A percentile compares a stretch with the other conserved stretches of the same genome.
Evolutionary conservation across 1,140 invertebrate genomes (phyloP).

Genomic region (Chionoecetes opilio): DNA sequence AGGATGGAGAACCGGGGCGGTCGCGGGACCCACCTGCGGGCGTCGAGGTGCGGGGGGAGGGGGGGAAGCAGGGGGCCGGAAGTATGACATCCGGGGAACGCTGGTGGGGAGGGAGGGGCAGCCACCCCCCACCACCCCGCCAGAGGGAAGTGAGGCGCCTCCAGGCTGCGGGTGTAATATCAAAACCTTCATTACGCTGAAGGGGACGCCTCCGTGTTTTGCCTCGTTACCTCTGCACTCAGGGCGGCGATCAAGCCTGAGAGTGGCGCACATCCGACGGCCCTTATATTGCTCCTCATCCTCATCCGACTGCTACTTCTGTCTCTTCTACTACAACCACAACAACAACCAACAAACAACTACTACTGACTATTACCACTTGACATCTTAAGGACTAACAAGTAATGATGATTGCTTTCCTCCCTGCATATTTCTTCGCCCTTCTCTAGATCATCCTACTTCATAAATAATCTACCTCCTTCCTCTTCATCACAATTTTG

Average conservation of each 20-base stretch:
- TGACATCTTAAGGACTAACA: too few relatives aligned
- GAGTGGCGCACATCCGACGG: not conserved
- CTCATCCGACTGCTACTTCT: not conserved
- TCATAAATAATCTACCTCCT: too few relatives aligned
- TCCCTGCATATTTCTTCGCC: not conserved
- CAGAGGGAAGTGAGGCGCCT: constrained; percentile 53
- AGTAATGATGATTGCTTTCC: too few relatives aligned
- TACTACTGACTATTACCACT: too few relatives aligned
- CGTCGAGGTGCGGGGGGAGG: constrained; percentile 53
- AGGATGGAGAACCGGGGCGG: constrained; percentile 63
- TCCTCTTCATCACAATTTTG: not conserved
- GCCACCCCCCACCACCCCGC: constrained; percentile 33
- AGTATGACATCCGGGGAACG: constrained; percentile 72
- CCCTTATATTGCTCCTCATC: not conserved
- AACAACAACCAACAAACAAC: too few relatives aligned
- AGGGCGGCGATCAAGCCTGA: too few relatives aligned
- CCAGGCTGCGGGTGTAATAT: constrained; percentile 53
- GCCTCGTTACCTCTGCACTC: not conserved
- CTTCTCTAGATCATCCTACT: too few relatives aligned
- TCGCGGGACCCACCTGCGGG: constrained; percentile 66
- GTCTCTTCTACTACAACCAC: too few relatives aligned
- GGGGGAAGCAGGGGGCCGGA: constrained; percentile 70
- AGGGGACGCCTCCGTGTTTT: not conserved
- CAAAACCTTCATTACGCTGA: not conserved
- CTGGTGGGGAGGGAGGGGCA: constrained; percentile 30